Evolutionary conservation across 2,888 invertebrate genomes (phyloP), one percentile per base, ranked within the genome.

Genomic region (Eilema sororculum): DNA sequence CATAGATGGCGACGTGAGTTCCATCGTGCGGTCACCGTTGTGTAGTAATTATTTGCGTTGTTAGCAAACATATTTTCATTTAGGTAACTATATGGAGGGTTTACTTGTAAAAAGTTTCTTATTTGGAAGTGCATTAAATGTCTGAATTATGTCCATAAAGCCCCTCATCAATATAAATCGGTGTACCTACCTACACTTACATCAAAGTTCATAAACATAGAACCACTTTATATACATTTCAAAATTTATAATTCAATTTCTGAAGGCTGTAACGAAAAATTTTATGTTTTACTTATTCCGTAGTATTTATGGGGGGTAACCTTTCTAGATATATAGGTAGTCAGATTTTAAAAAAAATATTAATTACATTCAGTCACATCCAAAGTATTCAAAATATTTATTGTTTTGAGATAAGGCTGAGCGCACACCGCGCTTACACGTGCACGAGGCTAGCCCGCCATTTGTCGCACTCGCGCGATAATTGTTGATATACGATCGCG

Each of bases 401-500:
- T 73, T 71, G 73, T 73, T 75, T 77, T 73, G 73, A 74, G 84
- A 84, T 82, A 81, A 73, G 73, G 78, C 69, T 68, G 80, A 73
- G 81, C 76, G 78, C 78, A 81, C 78, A 84, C 87, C 87, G 88
- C 91, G 89, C 86, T 89, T 93, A 91, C 92, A 91, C 90, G 91
- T 87, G 88, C 90, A 80, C 87, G 85, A 74, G 80, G 78, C 82
- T 83, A 82, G 89, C 79, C 86, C 85, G 91, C 94, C 90, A 95
- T 95, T 95, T 95, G 94, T 95, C 93, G 95, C 90, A 89, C 91
- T 91, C 92, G 89, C 91, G 89, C 94, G 94, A 95, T 95, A 95
- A 95, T 95, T 95, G 95, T 95, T 95, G 95, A 95, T 95, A 94
- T 93, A 95, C 94, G 95, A 91, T 93, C 93, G 93, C 94, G 91